Evolutionary conservation across 2,888 invertebrate species (phyloP).

Genomic region (Drosophila setosimentum): DNA sequence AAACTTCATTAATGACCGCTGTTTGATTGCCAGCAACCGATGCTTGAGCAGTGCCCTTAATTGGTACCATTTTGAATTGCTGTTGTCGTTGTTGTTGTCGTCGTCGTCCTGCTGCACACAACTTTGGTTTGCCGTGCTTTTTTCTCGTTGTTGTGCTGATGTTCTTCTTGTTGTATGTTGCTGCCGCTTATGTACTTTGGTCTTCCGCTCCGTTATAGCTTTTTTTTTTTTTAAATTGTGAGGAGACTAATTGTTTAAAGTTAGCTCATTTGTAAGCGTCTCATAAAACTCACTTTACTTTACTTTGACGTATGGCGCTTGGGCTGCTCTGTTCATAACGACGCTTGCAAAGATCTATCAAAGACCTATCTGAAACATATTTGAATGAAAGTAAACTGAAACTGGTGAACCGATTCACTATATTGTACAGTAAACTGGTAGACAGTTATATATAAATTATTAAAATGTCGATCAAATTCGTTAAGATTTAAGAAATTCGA

Average conservation of each 20-base stretch:
- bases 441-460: too few relatives aligned
- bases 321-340: slow-evolving; percentile 74
- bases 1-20: slow-evolving; percentile 54
- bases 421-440: too few relatives aligned
- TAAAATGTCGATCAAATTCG: neutral
- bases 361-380: too few relatives aligned
- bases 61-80: slow-evolving; percentile 83
- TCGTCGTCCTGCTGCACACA: slow-evolving; percentile 42
- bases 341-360: slow-evolving; percentile 69
- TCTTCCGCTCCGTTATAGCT: slow-evolving; percentile 10
- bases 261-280: slow-evolving; percentile 9
- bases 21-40: slow-evolving; percentile 47
- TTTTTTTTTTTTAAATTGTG: slow-evolving; percentile 31
- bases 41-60: slow-evolving; percentile 79
- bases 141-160: slow-evolving; percentile 7
- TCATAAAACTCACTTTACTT: slow-evolving; percentile 49
- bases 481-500: neutral
- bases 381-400: too few relatives aligned
- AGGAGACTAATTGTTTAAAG: slow-evolving; percentile 9
- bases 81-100: slow-evolving; percentile 39
- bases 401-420: too few relatives aligned
- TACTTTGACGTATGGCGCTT: slow-evolving; percentile 65
- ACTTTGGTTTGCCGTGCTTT: too few relatives aligned
- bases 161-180: slow-evolving; percentile 7
- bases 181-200: slow-evolving; percentile 19